A percentile compares a stretch with the other conserved stretches of the same genome.
These are phyloP conservation scores for Eupeodes corollae DNA, from an alignment of 1,140 invertebrate genomes.

Conservation along the genomic window DNA sequence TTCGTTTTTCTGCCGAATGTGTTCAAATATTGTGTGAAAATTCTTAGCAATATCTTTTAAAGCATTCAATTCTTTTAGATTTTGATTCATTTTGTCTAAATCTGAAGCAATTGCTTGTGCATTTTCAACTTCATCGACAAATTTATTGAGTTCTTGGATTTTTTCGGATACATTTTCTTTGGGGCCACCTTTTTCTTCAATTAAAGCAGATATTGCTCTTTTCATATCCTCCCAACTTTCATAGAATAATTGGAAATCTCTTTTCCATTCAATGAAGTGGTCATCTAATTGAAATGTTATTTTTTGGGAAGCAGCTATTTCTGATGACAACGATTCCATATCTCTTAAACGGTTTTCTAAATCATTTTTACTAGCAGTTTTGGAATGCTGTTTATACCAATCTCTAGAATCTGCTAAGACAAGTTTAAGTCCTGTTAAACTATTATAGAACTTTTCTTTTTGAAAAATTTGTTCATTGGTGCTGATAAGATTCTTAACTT, in stretches of 20 bases:
- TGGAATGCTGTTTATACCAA: slow-evolving; percentile 35
- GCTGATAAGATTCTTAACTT: slow-evolving; percentile 7
- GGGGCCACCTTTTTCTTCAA: slow-evolving; percentile 26
- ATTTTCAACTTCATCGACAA: slow-evolving; percentile 33
- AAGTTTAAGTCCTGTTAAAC: slow-evolving; percentile 31
- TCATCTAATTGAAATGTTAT: slow-evolving; percentile 19
- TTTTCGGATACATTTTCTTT: slow-evolving; percentile 14
- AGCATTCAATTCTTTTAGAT: slow-evolving; percentile 34
- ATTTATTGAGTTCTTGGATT: slow-evolving; percentile 19
- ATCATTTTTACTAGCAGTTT: slow-evolving; percentile 22
- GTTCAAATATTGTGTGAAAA: slow-evolving; percentile 35
- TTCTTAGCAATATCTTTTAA: slow-evolving; percentile 35
- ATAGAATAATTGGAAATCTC: slow-evolving; percentile 31
- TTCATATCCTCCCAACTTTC: slow-evolving; percentile 36
- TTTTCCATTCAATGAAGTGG: slow-evolving; percentile 29
- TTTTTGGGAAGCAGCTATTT: slow-evolving; percentile 24
- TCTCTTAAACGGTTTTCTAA: slow-evolving; percentile 31
- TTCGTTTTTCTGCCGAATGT: slow-evolving; percentile 20
- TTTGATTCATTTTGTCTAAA: slow-evolving; percentile 32
- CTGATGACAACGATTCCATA: slow-evolving; percentile 28
- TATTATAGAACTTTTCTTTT: slow-evolving; percentile 36
- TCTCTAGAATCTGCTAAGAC: slow-evolving; percentile 32
- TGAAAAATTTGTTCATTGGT: slow-evolving; percentile 17
- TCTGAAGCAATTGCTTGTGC: slow-evolving; percentile 43
- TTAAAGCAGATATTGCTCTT: slow-evolving; percentile 24